A percentile compares a stretch with the other conserved stretches of the same genome.
These are phyloP conservation scores for Phaethornis superciliosus DNA, from an alignment of 2,113 vertebrate species.

Conservation along the genomic window DNA sequence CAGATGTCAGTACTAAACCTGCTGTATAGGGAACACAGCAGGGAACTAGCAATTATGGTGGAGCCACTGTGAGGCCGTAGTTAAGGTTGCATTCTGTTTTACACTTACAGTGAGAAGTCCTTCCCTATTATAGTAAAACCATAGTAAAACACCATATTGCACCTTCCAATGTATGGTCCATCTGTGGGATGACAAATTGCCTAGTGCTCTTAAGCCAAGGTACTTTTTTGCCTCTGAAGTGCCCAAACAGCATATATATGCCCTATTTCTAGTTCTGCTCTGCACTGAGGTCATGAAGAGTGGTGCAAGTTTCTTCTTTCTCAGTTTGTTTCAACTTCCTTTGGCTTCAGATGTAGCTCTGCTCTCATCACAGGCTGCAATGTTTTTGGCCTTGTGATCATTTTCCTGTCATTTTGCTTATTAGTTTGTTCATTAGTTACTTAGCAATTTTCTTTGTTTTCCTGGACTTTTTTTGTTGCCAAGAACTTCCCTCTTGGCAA, in stretches of 20 bases:
- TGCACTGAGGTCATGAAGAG: not conserved
- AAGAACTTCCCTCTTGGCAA: conserved; percentile 62
- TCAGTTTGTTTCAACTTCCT: conserved; percentile 45
- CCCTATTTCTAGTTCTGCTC: not conserved
- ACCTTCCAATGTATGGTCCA: not conserved
- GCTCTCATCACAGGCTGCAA: conserved; percentile 58
- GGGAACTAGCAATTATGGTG: conserved; percentile 65
- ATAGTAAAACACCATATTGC: not conserved
- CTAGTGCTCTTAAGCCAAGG: not conserved
- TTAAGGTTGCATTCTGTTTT: conserved; percentile 55
- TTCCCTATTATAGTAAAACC: conserved; percentile 1
- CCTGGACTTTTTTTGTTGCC: conserved; percentile 48
- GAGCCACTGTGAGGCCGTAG: conserved; percentile 65
- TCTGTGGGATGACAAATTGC: not conserved
- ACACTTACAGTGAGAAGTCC: conserved; percentile 12
- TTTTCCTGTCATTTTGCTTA: conserved; percentile 66
- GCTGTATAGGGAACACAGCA: conserved; percentile 54
- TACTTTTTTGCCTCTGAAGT: not conserved
- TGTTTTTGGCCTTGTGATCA: conserved; percentile 46
- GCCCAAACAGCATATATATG: not conserved
- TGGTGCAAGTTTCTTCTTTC: not conserved
- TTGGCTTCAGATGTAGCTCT: conserved; percentile 48
- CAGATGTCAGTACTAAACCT: conserved; percentile 65
- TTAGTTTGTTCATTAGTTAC: conserved; percentile 70
- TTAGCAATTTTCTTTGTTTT: conserved; percentile 72